Conservation (phyloP, 2,113 vertebrate genomes). For the Oncorhynchus nerka region DNA sequence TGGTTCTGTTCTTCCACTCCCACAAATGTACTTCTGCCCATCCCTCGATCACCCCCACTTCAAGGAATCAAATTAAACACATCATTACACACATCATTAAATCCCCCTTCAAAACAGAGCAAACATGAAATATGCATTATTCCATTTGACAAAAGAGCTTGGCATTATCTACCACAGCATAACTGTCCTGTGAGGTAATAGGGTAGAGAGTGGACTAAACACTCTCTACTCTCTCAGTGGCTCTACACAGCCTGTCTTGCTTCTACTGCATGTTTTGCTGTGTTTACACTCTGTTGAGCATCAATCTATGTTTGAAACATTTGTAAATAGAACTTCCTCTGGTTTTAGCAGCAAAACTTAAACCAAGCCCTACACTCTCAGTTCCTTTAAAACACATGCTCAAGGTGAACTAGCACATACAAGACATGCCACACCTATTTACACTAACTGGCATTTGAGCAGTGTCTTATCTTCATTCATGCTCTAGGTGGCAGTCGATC, state of each 20-base stretch:
- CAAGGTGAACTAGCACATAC: neutral
- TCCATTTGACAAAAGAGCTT: no score
- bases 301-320: slow-evolving; percentile 18
- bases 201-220: no score
- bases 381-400: neutral
- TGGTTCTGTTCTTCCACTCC: slow-evolving; percentile 40
- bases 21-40: slow-evolving; percentile 2
- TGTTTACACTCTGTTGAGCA: slow-evolving; percentile 13
- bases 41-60: no score
- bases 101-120: no score
- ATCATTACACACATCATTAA: no score
- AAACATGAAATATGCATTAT: no score
- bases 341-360: neutral
- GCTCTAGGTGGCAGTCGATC: slow-evolving; percentile 50
- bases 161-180: no score
- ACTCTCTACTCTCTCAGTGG: neutral
- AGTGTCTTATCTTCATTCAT: neutral
- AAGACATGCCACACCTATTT: neutral
- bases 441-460: neutral
- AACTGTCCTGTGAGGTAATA: no score
- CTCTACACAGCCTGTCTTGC: neutral
- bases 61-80: no score
- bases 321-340: slow-evolving; percentile 12
- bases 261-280: neutral
- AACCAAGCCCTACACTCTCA: neutral